Conservation (phyloP, 1,140 invertebrate genomes). For the Leptestheria dahalacensis region DNA sequence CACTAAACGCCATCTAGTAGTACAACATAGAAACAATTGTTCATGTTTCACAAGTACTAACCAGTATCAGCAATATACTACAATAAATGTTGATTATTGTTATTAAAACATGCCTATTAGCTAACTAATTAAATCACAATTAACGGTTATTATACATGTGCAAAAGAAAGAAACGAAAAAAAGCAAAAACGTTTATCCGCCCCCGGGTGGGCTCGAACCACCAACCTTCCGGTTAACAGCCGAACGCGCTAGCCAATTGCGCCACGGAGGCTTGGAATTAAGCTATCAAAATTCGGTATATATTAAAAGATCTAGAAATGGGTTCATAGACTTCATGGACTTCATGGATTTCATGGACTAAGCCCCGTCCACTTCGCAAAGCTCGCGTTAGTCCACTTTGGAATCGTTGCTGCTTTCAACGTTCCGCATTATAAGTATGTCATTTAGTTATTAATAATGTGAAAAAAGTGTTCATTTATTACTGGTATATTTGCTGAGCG, state of each 20-base stretch:
- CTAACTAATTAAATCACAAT: not conserved
- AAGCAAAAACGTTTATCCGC: conserved; percentile 32
- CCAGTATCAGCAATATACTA: not conserved
- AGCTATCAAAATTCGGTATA: not conserved
- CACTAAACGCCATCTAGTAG: not conserved
- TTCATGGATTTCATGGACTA: not conserved
- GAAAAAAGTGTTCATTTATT: no score
- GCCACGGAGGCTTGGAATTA: conserved; percentile 47
- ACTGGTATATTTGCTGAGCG: no score
- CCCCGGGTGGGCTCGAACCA: conserved; percentile 70
- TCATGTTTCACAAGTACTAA: not conserved
- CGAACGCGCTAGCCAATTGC: conserved; percentile 72
- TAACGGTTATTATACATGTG: not conserved
- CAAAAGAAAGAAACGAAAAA: not conserved
- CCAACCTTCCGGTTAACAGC: conserved; percentile 80
- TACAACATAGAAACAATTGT: not conserved
- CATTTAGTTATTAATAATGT: no score
- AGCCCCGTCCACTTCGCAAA: no score
- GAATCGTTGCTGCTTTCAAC: no score
- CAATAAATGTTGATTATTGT: not conserved
- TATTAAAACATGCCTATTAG: no score
- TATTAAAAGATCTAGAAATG: not conserved
- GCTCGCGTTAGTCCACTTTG: no score
- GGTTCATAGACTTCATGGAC: not conserved
- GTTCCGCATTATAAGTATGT: no score